These are phyloP conservation scores for Sorex araneus DNA, from an alignment of 2,113 vertebrate genomes.

Conservation along the genomic window DNA sequence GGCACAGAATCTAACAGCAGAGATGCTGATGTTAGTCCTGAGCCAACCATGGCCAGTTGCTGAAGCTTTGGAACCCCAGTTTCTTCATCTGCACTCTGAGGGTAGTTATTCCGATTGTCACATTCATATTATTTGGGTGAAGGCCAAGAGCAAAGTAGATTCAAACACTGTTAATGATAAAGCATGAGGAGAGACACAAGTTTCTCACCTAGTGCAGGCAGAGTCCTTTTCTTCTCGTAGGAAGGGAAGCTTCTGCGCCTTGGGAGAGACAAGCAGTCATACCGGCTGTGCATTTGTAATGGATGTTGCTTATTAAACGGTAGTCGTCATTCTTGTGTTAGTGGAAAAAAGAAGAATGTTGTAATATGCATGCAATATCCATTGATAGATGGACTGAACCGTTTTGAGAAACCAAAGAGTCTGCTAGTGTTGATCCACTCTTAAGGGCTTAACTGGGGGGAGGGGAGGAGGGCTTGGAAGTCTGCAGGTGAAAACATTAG, in stretches of 20 bases:
- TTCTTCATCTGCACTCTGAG: not conserved
- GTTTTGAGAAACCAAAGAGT: not conserved
- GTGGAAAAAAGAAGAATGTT: not conserved
- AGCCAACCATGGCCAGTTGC: not conserved
- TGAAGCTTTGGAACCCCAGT: not conserved
- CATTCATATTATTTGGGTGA: not conserved
- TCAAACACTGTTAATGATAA: not conserved
- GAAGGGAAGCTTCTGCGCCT: not conserved
- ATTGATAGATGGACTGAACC: not conserved
- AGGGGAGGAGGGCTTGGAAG: not conserved
- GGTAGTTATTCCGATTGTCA: not conserved
- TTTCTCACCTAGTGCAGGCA: not conserved
- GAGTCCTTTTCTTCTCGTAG: not conserved
- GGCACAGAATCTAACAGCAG: not conserved
- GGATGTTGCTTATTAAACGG: not conserved
- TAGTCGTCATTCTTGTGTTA: not conserved
- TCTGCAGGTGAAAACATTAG: not conserved
- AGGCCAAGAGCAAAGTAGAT: not conserved
- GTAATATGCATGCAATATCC: not conserved
- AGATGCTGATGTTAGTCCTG: not conserved
- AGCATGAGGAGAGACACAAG: not conserved
- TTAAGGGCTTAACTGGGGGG: not conserved
- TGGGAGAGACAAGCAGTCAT: conserved; percentile 10
- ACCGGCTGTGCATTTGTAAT: not conserved
- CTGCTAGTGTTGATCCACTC: not conserved